Evolutionary conservation across 2,113 vertebrate species (phyloP), one percentile per base, ranked within the genome.

Genomic region (Myiozetetes cayanensis): DNA sequence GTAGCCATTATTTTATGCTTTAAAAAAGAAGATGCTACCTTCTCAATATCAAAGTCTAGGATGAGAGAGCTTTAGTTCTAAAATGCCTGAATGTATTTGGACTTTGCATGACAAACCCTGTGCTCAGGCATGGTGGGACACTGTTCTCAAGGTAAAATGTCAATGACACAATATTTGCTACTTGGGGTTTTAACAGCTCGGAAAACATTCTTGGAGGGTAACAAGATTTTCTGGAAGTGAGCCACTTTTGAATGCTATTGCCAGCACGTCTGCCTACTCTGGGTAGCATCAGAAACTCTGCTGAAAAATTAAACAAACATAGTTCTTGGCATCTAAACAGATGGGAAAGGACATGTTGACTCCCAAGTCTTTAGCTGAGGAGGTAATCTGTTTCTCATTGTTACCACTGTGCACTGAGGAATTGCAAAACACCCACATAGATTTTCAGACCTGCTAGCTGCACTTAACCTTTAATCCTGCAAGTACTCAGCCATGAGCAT

Each of bases 261-360:
- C 95, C 94, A 95, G 89, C 87, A 91, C 1, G 80, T 89, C 95
- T 96, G 93, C 96, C 94, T 96, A 97, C 95, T 97, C 96, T 96
- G 96, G 93, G 95, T 96, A 97, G 74, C 94, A 94, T 96, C 94
- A 97, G 91, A 93, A 97, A 87, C 84, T 94, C 83, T 33, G 84
- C 73, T 96, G 93, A 96, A 97, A 96, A 97, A 97, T 96, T 96
- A 96, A 97, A 96, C 94, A 96, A 96, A 97, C 95, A 96, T 79
- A 91, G 94, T 94, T 94, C 94, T 92, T 96, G 95, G 94, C 96
- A 96, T 96, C 89, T 95, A 91, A 97, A 89, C 96, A 97, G 85
- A 97, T 96, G 94, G 96, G 89, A 79, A 91, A 96, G 96, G 96
- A 96, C 95, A 96, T 53, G 87, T 89, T 95, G 95, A 96, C 93